Conservation (phyloP, 2,113 vertebrate genomes). For the Epinephelus fuscoguttatus region DNA sequence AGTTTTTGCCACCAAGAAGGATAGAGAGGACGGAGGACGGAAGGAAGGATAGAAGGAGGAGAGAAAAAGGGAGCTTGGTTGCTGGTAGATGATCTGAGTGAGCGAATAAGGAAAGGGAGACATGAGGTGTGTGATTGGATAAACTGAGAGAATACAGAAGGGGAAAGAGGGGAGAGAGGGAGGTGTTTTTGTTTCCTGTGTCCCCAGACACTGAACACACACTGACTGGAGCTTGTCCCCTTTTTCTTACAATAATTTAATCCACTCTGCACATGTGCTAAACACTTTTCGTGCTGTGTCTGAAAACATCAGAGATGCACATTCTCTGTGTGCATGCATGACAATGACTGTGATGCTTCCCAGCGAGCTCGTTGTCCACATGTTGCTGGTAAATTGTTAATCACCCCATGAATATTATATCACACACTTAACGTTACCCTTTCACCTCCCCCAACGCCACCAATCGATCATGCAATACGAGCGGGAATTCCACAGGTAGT, state of each 20-base stretch:
- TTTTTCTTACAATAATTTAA: conserved; percentile 1
- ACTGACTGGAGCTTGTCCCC: not conserved
- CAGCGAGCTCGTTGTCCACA: not conserved
- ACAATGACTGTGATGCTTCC: not conserved
- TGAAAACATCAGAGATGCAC: not conserved
- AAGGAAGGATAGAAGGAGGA: not conserved
- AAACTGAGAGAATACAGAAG: no score
- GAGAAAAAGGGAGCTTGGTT: not conserved
- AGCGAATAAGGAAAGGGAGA: not conserved
- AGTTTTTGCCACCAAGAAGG: conserved; percentile 63
- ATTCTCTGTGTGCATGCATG: not conserved
- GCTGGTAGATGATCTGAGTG: conserved; percentile 18
- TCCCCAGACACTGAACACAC: conserved; percentile 14
- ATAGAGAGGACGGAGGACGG: not conserved
- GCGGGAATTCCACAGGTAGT: conserved; percentile 64
- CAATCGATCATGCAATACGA: not conserved
- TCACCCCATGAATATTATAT: not conserved
- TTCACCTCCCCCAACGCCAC: not conserved
- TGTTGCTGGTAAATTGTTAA: conserved; percentile 8
- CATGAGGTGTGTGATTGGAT: not conserved
- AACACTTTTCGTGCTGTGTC: not conserved
- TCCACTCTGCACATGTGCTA: not conserved
- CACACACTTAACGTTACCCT: not conserved
- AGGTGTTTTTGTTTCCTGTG: not conserved
- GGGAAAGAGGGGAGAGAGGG: no score